Conservation (phyloP, 1,140 invertebrate species). For the Ericerus pela region DNA sequence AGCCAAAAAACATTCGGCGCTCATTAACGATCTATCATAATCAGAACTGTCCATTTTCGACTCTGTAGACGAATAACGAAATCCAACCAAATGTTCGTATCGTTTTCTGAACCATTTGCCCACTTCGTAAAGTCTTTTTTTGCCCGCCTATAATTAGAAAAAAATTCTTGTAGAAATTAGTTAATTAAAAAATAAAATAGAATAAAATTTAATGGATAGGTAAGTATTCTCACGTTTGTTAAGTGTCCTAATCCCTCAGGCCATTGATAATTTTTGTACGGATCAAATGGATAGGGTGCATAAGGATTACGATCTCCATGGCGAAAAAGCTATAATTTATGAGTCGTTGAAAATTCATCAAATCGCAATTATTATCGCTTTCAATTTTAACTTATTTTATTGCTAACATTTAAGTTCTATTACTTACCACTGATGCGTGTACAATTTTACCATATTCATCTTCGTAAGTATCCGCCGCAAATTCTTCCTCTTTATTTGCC, state of each 20-base stretch:
- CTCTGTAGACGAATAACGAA: conserved; percentile 39
- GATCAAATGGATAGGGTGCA: conserved; percentile 58
- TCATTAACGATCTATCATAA: conserved; percentile 79
- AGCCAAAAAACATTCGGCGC: conserved; percentile 66
- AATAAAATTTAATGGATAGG: background rate
- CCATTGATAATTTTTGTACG: conserved; percentile 54
- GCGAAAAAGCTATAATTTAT: conserved; percentile 39
- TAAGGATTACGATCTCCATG: conserved; percentile 74
- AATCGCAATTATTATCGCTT: background rate
- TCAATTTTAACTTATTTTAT: background rate
- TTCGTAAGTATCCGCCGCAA: background rate
- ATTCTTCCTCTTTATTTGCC: too few relatives aligned
- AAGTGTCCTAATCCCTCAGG: conserved; percentile 59
- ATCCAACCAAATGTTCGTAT: conserved; percentile 39
- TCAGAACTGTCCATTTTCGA: conserved; percentile 64
- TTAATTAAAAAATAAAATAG: background rate
- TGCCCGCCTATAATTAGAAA: conserved; percentile 11
- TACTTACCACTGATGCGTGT: conserved; percentile 1
- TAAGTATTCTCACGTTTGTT: conserved; percentile 49
- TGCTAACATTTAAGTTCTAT: background rate
- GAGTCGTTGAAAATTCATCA: background rate
- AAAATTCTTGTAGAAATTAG: background rate
- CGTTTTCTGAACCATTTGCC: conserved; percentile 35
- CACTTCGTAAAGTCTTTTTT: conserved; percentile 14
- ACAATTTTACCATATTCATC: background rate